Percentiles rank a stretch among this genome's conserved stretches.
Conservation (phyloP, 2,113 vertebrate species). For the Malurus alboscapulatus region DNA sequence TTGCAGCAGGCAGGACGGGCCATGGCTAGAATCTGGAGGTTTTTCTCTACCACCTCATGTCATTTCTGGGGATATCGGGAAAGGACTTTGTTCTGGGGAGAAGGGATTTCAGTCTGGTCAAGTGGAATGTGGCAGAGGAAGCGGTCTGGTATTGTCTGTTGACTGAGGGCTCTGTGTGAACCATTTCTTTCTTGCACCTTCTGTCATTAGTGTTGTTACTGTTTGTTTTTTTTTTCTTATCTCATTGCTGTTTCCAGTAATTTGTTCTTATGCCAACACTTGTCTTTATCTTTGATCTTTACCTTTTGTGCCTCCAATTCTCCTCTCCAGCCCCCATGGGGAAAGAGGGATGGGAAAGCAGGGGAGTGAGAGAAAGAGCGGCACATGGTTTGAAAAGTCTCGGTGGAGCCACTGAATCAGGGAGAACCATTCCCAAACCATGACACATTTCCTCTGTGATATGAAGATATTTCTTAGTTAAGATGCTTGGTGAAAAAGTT, state of each 20-base stretch:
- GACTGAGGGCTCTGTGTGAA: not conserved
- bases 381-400: not conserved
- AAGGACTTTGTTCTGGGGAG: not conserved
- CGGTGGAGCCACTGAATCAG: not conserved
- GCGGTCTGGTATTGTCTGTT: not conserved
- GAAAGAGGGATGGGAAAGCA: not conserved
- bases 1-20: not conserved
- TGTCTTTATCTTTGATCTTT: not conserved
- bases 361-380: not conserved
- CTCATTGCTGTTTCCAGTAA: not conserved
- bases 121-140: not conserved
- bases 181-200: not conserved
- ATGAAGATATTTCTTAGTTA: not conserved
- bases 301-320: not conserved
- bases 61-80: fast-evolving
- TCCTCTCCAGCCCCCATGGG: not conserved
- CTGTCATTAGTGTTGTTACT: not conserved
- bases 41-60: not conserved
- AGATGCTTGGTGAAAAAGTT: not conserved
- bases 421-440: not conserved
- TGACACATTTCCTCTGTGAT: not conserved
- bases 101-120: not conserved
- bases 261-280: not conserved
- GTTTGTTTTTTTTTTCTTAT: not conserved
- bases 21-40: not conserved